Evolutionary conservation across 2,797 vertebrate species (phyloP).

Genomic region (Hydrolagus colliei): DNA sequence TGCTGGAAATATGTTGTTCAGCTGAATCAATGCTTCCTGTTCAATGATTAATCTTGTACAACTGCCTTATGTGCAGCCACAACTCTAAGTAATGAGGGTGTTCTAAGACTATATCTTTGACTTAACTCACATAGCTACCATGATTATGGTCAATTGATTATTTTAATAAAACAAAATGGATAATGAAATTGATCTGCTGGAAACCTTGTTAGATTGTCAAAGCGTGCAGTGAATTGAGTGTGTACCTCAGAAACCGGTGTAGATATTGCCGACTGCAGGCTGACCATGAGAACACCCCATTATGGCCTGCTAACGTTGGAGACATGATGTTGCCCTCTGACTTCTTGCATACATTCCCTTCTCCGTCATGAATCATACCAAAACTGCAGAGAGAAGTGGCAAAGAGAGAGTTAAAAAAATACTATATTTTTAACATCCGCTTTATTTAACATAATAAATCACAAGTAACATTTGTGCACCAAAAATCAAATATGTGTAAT

Average conservation of each 20-base stretch:
- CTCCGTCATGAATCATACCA: slow-evolving; percentile 86
- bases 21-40: too few species aligned
- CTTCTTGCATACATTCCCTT: slow-evolving; percentile 84
- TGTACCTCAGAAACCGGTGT: slow-evolving; percentile 76
- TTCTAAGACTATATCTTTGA: too few species aligned
- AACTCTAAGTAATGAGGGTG: too few species aligned
- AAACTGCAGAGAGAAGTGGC: slow-evolving; percentile 55
- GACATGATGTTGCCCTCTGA: slow-evolving; percentile 89
- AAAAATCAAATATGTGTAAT: too few species aligned
- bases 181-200: background rate
- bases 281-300: slow-evolving; percentile 86
- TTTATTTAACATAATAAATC: accelerated
- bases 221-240: background rate
- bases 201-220: background rate
- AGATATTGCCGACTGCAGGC: slow-evolving; percentile 83
- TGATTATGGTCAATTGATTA: too few species aligned
- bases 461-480: too few species aligned
- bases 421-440: too few species aligned
- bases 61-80: too few species aligned
- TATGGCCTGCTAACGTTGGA: slow-evolving; percentile 78
- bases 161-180: too few species aligned
- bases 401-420: background rate
- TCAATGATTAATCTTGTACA: too few species aligned
- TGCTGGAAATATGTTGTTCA: too few species aligned
- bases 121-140: too few species aligned